Evolutionary conservation across 2,888 invertebrate species (phyloP).

Genomic region (Apamea monoglypha): DNA sequence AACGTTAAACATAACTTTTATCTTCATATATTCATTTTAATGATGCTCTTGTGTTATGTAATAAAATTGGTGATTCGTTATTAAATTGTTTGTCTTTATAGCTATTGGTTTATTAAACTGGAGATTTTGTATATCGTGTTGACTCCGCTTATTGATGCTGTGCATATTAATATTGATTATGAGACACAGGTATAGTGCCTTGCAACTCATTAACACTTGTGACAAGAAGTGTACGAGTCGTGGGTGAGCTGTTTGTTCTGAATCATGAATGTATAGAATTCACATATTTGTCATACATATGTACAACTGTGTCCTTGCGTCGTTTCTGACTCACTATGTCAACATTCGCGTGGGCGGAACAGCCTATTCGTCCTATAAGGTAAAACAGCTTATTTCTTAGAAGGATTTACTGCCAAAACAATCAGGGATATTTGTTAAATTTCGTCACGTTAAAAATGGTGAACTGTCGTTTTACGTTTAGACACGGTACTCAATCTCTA

Average conservation of each 20-base stretch:
- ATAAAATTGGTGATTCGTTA: neutral
- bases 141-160: conserved; percentile 8
- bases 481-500: conserved; percentile 33
- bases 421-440: conserved; percentile 6
- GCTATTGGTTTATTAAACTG: neutral
- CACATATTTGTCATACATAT: conserved; percentile 80
- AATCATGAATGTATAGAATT: conserved; percentile 74
- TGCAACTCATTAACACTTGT: conserved; percentile 65
- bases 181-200: conserved; percentile 31
- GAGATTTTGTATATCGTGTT: neutral
- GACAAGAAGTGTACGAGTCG: conserved; percentile 65
- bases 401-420: conserved; percentile 46
- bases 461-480: conserved; percentile 17
- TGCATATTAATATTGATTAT: conserved; percentile 17
- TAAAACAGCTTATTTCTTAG: conserved; percentile 67
- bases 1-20: conserved; percentile 22
- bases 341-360: conserved; percentile 86
- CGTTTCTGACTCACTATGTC: conserved; percentile 87
- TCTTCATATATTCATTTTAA: neutral
- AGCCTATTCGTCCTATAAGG: conserved; percentile 82
- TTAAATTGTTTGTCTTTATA: neutral
- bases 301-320: conserved; percentile 82
- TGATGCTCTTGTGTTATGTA: conserved; percentile 8
- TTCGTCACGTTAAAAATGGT: conserved; percentile 2
- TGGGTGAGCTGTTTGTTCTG: conserved; percentile 78